A percentile compares a stretch with the other conserved stretches of the same genome.
These are phyloP conservation scores for Lanius ludovicianus DNA, from an alignment of 2,113 vertebrate genomes.

Conservation along the genomic window DNA sequence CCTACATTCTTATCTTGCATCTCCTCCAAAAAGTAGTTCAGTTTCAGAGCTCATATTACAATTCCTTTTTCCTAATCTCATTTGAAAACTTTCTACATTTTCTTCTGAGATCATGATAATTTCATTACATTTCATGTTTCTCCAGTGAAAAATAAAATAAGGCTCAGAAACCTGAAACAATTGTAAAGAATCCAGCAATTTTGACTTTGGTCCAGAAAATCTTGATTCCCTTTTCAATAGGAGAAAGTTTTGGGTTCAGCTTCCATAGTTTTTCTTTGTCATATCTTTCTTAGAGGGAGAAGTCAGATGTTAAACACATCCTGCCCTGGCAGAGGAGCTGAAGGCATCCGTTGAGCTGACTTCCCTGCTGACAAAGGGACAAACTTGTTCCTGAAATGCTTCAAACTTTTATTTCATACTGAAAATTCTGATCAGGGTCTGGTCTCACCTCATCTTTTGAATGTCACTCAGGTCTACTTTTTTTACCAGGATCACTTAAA, in stretches of 20 bases:
- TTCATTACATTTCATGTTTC: not conserved
- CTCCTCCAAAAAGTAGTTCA: slow-evolving; percentile 7
- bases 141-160: not conserved
- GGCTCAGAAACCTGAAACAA: not conserved
- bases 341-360: not conserved
- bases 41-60: not conserved
- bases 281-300: not conserved
- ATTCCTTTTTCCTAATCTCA: not conserved
- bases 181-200: not conserved
- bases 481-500: not conserved
- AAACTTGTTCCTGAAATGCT: not conserved
- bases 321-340: not conserved
- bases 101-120: not conserved
- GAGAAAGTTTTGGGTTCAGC: not conserved
- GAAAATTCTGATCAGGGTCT: not conserved
- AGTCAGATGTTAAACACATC: not conserved
- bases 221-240: not conserved
- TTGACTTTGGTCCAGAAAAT: not conserved
- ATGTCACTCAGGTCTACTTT: not conserved
- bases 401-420: not conserved
- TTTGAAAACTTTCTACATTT: not conserved
- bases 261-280: not conserved
- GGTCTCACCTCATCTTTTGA: not conserved
- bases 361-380: not conserved
- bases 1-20: not conserved